phyloP scores from a whole-genome alignment of 2,113 vertebrate species.

The Capricornis sumatraensis region DNA sequence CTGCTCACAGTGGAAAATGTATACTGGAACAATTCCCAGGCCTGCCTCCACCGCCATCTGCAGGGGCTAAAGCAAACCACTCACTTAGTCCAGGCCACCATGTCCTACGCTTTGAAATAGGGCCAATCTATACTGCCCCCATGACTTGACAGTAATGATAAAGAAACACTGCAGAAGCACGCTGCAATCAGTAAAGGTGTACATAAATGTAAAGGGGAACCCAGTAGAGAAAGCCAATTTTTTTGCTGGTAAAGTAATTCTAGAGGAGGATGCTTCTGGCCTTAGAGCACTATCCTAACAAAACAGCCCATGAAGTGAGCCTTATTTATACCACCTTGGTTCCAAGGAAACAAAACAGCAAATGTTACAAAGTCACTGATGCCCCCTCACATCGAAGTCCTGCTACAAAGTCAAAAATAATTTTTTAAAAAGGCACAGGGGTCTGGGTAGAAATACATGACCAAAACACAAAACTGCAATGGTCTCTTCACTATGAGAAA shows the following conservation, averaged over 20 bases:
- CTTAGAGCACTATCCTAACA: neutral
- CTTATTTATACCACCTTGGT: neutral
- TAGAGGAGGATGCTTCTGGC: neutral
- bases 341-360: constrained; percentile 36
- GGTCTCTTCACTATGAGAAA: neutral
- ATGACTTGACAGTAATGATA: neutral
- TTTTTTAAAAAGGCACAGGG: neutral
- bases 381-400: neutral
- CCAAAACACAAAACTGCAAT: neutral
- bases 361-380: neutral
- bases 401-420: neutral
- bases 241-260: constrained; percentile 25
- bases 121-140: neutral
- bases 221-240: neutral
- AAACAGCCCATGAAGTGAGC: neutral
- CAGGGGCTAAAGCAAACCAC: neutral
- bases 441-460: neutral
- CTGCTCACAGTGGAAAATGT: neutral
- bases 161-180: neutral
- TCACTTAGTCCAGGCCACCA: neutral
- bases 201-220: neutral
- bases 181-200: neutral
- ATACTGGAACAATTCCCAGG: neutral
- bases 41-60: neutral
- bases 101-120: neutral